Base-by-base conservation (phyloP, 2,888 invertebrate species). In the Hyles lineata region DNA sequence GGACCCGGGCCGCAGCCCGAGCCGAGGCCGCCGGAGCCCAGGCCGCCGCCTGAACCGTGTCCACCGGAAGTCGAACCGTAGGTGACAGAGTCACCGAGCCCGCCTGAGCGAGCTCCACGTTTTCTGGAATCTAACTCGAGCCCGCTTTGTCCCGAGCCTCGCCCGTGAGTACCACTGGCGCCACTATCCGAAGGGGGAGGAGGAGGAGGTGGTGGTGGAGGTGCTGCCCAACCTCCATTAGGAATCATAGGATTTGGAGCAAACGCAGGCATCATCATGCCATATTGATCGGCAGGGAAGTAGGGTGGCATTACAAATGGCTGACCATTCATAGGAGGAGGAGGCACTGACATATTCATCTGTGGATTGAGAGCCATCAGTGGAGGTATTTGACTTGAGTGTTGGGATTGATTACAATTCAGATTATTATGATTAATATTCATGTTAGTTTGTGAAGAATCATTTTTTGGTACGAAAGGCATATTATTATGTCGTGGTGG, bases 41-140 rank as follows among this genome's bases (percentile, higher is more conserved):
- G 82, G 76, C 87, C 87, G 80, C 80, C 79, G 77, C 80, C 82
- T 75, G 81, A 78, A 77, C 81, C 75, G 76, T 77, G 78, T 72
- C 80, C 83, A 73, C 83, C 83, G 76, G 76, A 72, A 73, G 81
- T 83, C 85, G 80, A 79, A 81, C 78, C 87, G 78, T 79, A 81
- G 76, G 76, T 77, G 78, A 77, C 72, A 19, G 84, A 80, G 71
- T 78, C 78, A 75, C 82, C 79, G 77, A 82, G 80, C 76, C 85
- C 83, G 78, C 84, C 82, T 70, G 85, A 76, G 77, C 90, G 90
- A 84, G 84, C 81, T 79, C 88, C 91, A 79, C 89, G 91, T 83
- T 89, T 92, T 89, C 93, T 93, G 93, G 91, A 92, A 92, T 93
- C 93, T 89, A 92, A 92, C 89, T 92, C 92, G 85, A 87, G 87